A percentile compares a stretch with the other conserved stretches of the same genome.
phyloP scores from a whole-genome alignment of 1,140 invertebrate species.

The Phymorhynchus buccinoides region DNA sequence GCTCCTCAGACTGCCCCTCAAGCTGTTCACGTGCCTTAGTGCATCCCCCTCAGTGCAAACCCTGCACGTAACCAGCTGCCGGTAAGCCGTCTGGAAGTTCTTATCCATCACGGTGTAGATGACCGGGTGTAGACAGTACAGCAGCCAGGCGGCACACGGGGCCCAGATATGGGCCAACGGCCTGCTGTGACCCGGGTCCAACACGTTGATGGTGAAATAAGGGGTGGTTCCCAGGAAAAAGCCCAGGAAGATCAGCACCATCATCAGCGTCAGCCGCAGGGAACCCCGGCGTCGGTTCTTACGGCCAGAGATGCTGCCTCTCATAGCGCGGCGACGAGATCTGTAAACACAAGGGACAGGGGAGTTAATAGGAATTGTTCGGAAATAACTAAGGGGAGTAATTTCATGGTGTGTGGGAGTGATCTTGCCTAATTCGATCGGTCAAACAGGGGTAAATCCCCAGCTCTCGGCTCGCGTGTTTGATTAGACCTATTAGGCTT shows the following conservation, averaged over 20 bases:
- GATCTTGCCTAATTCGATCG: too few relatives aligned
- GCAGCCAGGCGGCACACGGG: conserved; percentile 56
- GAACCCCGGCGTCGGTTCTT: conserved; percentile 49
- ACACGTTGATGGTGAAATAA: conserved; percentile 59
- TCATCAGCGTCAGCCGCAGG: conserved; percentile 60
- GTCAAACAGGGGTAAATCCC: too few relatives aligned
- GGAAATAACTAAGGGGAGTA: too few relatives aligned
- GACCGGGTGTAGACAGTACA: conserved; percentile 59
- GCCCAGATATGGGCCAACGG: conserved; percentile 60
- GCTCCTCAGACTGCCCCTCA: not conserved
- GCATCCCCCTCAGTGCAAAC: conserved; percentile 34
- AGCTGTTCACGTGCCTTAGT: not conserved
- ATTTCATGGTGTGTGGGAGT: too few relatives aligned
- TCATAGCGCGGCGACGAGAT: conserved; percentile 52
- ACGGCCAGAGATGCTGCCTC: conserved; percentile 51
- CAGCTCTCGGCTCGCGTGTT: too few relatives aligned
- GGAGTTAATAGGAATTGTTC: too few relatives aligned
- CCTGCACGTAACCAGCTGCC: conserved; percentile 46
- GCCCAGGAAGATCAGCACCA: conserved; percentile 61
- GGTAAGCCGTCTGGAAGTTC: conserved; percentile 56
- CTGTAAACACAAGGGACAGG: too few relatives aligned
- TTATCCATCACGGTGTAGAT: conserved; percentile 63
- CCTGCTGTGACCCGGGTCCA: conserved; percentile 49
- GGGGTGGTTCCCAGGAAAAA: conserved; percentile 62
- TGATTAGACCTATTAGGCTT: too few relatives aligned